A percentile compares a stretch with the other conserved stretches of the same genome.
phyloP scores from a whole-genome alignment of 2,888 invertebrate species.

The Thysanoteuthis rhombus region DNA sequence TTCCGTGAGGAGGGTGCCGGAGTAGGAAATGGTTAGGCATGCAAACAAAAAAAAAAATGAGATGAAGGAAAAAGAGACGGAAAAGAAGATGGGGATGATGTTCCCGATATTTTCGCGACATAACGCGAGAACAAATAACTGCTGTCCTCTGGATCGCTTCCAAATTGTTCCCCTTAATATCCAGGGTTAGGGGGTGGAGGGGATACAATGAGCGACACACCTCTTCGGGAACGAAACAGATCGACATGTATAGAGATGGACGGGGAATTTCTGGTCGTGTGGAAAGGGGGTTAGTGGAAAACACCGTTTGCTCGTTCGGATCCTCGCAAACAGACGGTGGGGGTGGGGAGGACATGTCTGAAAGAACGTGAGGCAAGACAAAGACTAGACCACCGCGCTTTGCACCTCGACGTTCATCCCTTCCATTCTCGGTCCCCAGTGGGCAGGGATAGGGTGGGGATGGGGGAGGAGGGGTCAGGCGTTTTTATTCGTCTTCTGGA shows the following conservation, averaged over 20 bases:
- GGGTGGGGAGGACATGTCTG: no score
- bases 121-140: not conserved
- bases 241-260: not conserved
- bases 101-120: not conserved
- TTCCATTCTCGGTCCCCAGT: not conserved
- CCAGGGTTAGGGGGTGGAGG: no score
- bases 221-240: not conserved
- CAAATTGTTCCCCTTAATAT: not conserved
- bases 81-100: not conserved
- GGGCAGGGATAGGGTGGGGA: not conserved
- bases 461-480: no score
- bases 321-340: no score
- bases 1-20: no score
- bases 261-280: not conserved
- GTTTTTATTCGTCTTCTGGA: not conserved
- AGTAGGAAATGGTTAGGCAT: no score
- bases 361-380: no score
- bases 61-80: not conserved
- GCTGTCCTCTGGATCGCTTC: not conserved
- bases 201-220: no score
- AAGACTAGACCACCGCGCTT: not conserved
- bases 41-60: no score
- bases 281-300: not conserved
- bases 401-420: not conserved
- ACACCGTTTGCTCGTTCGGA: not conserved